phyloP scores from a whole-genome alignment of 2,113 vertebrate genomes.

The Muntiacus muntjak region DNA sequence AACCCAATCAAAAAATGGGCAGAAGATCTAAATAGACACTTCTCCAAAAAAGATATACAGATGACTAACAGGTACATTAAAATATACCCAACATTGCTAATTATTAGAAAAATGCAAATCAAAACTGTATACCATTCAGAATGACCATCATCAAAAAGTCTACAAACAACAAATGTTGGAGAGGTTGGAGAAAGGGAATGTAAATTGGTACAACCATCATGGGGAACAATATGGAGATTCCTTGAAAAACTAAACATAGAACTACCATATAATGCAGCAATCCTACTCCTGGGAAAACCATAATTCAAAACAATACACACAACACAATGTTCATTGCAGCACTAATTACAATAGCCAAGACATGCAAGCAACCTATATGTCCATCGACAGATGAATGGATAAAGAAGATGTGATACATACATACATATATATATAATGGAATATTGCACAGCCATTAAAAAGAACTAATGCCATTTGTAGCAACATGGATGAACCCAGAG shows the following conservation, averaged over 20 bases:
- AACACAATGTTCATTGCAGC: neutral
- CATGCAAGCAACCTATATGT: neutral
- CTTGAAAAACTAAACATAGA: neutral
- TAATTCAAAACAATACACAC: neutral
- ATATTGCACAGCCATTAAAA: neutral
- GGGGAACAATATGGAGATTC: neutral
- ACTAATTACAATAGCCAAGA: neutral
- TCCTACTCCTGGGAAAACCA: neutral
- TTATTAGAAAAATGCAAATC: neutral
- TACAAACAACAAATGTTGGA: neutral
- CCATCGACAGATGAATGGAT: neutral
- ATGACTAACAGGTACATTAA: neutral
- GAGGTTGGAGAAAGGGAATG: neutral
- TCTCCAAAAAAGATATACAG: neutral
- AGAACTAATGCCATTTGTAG: neutral
- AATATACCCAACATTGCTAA: neutral
- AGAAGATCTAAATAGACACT: neutral
- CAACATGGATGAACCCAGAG: neutral
- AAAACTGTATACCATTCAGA: neutral
- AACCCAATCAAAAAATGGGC: neutral
- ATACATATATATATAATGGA: rapidly evolving
- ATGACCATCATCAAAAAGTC: neutral
- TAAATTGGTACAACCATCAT: neutral
- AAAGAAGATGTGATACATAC: neutral
- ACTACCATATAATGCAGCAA: neutral